Conservation (phyloP, 2,888 invertebrate genomes). For the Bimastos eiseni region DNA sequence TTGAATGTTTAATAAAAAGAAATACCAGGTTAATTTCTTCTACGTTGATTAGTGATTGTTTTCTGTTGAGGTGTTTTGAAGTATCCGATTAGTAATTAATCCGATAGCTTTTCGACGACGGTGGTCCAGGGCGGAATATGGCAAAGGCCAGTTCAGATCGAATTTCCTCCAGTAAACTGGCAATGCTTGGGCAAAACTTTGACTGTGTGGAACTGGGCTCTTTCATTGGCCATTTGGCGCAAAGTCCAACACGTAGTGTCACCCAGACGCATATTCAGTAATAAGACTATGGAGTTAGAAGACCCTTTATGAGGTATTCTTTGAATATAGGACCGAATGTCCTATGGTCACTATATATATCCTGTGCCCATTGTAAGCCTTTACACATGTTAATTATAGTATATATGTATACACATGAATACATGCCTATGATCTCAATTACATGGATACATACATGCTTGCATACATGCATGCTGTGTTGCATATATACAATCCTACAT, state of each 20-base stretch:
- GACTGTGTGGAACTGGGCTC: neutral
- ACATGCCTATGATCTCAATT: neutral
- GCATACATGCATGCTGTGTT: too few relatives aligned
- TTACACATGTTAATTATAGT: too few relatives aligned
- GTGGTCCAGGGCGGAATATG: neutral
- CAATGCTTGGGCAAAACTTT: neutral
- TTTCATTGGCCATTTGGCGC: neutral
- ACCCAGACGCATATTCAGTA: neutral
- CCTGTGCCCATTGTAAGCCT: too few relatives aligned
- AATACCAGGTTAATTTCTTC: neutral
- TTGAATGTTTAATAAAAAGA: neutral
- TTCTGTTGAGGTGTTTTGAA: neutral
- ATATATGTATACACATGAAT: neutral
- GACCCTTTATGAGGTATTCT: neutral
- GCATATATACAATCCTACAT: neutral
- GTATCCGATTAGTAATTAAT: neutral
- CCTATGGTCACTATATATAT: too few relatives aligned
- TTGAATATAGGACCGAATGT: neutral
- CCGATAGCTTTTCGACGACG: neutral
- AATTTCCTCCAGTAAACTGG: neutral
- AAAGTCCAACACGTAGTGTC: neutral
- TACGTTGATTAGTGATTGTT: neutral
- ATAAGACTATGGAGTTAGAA: neutral
- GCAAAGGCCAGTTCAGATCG: neutral
- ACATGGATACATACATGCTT: too few relatives aligned